Base-by-base conservation (phyloP, 2,888 invertebrate species). In the Eupithecia abbreviata region DNA sequence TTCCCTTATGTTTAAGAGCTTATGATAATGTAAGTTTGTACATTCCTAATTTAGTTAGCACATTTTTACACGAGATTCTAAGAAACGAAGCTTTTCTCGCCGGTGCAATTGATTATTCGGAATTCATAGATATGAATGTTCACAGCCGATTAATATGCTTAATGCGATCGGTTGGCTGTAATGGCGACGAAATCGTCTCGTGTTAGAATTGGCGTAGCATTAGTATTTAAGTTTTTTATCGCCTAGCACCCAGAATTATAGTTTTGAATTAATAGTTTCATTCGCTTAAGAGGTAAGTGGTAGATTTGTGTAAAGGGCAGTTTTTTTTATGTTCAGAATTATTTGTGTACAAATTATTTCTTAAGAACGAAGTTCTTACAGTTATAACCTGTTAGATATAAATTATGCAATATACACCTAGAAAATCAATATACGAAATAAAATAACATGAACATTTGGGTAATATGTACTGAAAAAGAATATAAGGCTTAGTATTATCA, bases 31-130 rank as follows among this genome's bases (percentile, higher is more conserved):
- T 89, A 90, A 90, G 88, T 92, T 92, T 90, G 88, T 91, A 93
- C 93, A 93, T 93, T 93, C 93, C 93, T 91, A 88, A 83, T 86
- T 86, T 86, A 86, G 82, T 84, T 85, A 85, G 84, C 45, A 43
- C n/a, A 42, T n/a, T 68, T 67, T 45, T 15, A 45, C 67, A 43
- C 45, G 45, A 68, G 41, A 3, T 41, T 0, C 9, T 30, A 42
- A 68, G 67, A 15, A 42, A 18, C 43, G n/a, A 58, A 58, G 9
- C 9, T 58, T 67, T 68, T 43, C 4, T n/a, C 45, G 45, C 10
- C 4, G 67, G 18, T 43, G 15, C 15, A 66, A 30, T 62, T 30
- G 3, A 62, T 66, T 66, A 15, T 62, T 4, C 30, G 18, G 4
- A 62, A 30, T 30, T 30, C 10, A 4, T 62, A 10, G 30, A 62